Base-by-base conservation (phyloP, 2,888 invertebrate genomes). In the Frankliniella fusca region DNA sequence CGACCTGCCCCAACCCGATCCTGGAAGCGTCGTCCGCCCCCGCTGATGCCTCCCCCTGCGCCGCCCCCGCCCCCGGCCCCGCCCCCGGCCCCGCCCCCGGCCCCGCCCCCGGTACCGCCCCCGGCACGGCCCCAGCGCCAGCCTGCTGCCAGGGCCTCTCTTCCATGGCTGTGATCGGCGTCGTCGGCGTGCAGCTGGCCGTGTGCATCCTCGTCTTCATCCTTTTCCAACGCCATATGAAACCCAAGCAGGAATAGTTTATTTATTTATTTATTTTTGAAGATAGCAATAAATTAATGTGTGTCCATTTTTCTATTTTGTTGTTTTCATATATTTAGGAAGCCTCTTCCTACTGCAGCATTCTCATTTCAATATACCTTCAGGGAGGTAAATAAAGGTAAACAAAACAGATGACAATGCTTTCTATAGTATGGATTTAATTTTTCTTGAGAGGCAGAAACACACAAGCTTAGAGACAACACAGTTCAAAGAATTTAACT, bases 201-300 rank as follows among this genome's bases (percentile, higher is more conserved):
- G 27, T 76, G 23, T 27, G 23, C 27, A 8, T 76, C 27, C 23
- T 76, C 11, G 70, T 76, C 70, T 23, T 12, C 70, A 9, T 76
- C 70, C 23, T 23, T 12, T 76, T 76, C 70, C 70, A 76, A 27
- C 70, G 70, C 70, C 70, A 76, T 27, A 76, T 76, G 70, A 76
- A 76, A 27, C 70, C 70, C 70, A 76, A 76, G 27, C 23, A 76
- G 27, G 70, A 76, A 27, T 76, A 23, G 23, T 70, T 38, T 70
- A 70, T 70, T 3, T 70, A 70, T 70, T 3, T 70, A 18, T 9
- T n/a, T 65, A n/a, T 65, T 23, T n/a, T 70, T 70, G n/a, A 65
- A 65, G 2, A 65, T 23, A 15, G 38, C 38, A 61, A 61, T 61
- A 61, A 61, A 61, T 27, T 70, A 7, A 11, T 18, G 61, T 15